These are phyloP conservation scores for Brachionus paranguensis DNA, from an alignment of 1,140 invertebrate species.

Conservation along the genomic window DNA sequence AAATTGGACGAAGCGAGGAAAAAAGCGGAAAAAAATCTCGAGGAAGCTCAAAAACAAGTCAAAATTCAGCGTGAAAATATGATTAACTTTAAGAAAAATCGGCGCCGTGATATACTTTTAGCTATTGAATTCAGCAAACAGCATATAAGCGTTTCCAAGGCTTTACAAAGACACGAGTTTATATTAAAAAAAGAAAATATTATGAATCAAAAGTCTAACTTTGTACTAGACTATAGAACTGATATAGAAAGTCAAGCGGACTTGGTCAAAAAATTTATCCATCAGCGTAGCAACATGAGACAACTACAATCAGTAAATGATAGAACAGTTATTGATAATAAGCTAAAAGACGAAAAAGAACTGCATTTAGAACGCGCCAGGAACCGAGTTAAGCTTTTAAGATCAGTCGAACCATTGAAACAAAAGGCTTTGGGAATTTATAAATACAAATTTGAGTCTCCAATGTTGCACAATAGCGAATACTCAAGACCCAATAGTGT, in stretches of 20 bases:
- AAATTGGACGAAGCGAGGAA: conserved; percentile 43
- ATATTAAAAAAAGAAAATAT: background rate
- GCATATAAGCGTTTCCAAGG: conserved; percentile 53
- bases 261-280: background rate
- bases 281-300: conserved; percentile 1
- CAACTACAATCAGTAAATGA: background rate
- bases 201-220: background rate
- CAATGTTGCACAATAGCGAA: background rate
- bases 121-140: conserved; percentile 51
- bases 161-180: conserved; percentile 49
- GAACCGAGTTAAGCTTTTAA: background rate
- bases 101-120: conserved; percentile 46
- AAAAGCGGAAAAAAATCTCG: conserved; percentile 46
- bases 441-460: background rate
- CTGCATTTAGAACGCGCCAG: background rate
- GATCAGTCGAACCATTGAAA: background rate
- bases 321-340: background rate
- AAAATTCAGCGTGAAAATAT: conserved; percentile 46
- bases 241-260: background rate
- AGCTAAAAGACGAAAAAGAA: background rate
- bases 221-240: conserved; percentile 3
- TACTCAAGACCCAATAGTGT: background rate
- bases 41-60: conserved; percentile 43
- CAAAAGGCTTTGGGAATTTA: background rate
- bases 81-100: conserved; percentile 44